phyloP scores from a whole-genome alignment of 92 coral and sea anemone genomes.

The Bergia puertoricense region DNA sequence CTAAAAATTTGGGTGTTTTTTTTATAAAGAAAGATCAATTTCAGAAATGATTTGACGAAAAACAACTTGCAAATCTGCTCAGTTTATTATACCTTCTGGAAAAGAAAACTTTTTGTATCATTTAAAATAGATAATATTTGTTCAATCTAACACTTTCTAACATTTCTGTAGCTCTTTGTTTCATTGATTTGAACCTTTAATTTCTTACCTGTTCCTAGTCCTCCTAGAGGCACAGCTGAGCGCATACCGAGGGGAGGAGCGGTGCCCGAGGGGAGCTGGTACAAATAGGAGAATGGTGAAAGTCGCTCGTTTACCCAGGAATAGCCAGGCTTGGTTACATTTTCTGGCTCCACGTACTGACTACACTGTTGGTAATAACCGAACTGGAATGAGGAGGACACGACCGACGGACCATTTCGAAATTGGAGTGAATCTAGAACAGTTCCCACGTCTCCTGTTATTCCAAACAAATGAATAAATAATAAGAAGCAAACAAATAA shows the following conservation, averaged over 20 bases:
- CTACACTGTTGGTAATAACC: conserved; percentile 71
- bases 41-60: not conserved
- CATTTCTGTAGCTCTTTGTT: not conserved
- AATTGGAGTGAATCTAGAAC: conserved; percentile 69
- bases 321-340: conserved; percentile 57
- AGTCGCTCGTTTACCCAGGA: conserved; percentile 76
- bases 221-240: conserved; percentile 92
- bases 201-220: conserved; percentile 80
- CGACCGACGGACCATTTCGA: conserved; percentile 79
- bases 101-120: not conserved
- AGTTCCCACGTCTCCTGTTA: conserved; percentile 61
- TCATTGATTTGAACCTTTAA: not conserved
- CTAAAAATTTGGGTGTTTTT: not conserved
- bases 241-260: conserved; percentile 91
- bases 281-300: conserved; percentile 65
- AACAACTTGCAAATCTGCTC: not conserved
- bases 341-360: conserved; percentile 82
- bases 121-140: not conserved
- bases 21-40: too few species aligned
- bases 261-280: conserved; percentile 63
- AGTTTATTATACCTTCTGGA: too few species aligned
- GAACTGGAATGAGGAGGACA: conserved; percentile 68
- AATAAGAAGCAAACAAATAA: not conserved
- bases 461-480: too few species aligned
- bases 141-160: too few species aligned